Percentiles rank a stretch among this genome's conserved stretches.
These are phyloP conservation scores for Decapterus maruadsi DNA, from an alignment of 2,797 vertebrate genomes.

Conservation along the genomic window DNA sequence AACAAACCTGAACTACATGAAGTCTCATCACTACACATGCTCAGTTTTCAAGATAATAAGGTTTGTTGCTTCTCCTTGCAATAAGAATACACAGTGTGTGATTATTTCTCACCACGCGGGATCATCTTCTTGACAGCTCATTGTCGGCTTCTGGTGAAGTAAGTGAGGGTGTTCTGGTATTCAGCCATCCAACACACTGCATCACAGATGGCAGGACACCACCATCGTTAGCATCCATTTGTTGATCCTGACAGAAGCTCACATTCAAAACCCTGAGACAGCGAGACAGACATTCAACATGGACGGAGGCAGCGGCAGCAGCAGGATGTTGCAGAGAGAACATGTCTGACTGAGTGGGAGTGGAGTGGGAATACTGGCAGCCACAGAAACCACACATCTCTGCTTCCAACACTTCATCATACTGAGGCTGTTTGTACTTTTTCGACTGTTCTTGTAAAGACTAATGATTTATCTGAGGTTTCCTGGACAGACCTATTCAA, in stretches of 20 bases:
- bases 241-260: slow-evolving; percentile 57
- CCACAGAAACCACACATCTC: slow-evolving; percentile 38
- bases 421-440: not conserved
- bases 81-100: not conserved
- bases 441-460: not conserved
- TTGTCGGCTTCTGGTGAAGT: slow-evolving; percentile 8
- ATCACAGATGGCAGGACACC: slow-evolving; percentile 25
- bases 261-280: slow-evolving; percentile 49
- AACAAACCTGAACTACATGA: not conserved
- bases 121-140: slow-evolving; percentile 12
- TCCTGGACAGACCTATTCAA: not conserved
- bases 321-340: slow-evolving; percentile 53
- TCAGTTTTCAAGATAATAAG: not conserved
- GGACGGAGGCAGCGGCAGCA: slow-evolving; percentile 54
- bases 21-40: not conserved
- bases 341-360: slow-evolving; percentile 67
- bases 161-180: not conserved
- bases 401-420: slow-evolving; percentile 26
- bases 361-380: slow-evolving; percentile 66
- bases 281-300: slow-evolving; percentile 49
- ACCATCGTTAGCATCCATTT: slow-evolving; percentile 40
- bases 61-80: not conserved
- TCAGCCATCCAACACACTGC: not conserved
- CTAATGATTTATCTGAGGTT: not conserved
- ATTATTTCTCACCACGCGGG: slow-evolving; percentile 1